A percentile compares a stretch with the other conserved stretches of the same genome.
Evolutionary conservation across 2,797 vertebrate species (phyloP).

Genomic region (Myotis planiceps): DNA sequence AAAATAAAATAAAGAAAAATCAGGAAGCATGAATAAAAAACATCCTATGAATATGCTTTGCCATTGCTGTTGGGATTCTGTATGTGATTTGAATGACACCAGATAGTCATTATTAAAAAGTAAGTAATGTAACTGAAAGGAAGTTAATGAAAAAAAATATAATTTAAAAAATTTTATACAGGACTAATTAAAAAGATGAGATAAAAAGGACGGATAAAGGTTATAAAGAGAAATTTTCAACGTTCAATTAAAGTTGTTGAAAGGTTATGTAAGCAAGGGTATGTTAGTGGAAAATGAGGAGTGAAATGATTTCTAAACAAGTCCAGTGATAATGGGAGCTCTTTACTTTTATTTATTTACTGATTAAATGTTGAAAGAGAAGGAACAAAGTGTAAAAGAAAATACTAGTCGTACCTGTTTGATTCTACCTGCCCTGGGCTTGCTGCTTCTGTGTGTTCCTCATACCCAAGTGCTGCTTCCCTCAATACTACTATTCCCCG

Average conservation of each 20-base stretch:
- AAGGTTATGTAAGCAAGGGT: not conserved
- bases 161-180: not conserved
- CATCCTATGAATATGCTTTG: not conserved
- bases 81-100: not conserved
- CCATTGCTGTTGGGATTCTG: not conserved
- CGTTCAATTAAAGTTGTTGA: not conserved
- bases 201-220: not conserved
- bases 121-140: not conserved
- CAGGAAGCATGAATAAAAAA: not conserved
- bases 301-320: not conserved
- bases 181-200: not conserved
- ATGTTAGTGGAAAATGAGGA: not conserved
- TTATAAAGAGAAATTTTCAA: not conserved
- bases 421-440: not conserved
- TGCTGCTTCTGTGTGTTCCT: not conserved
- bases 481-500: not conserved
- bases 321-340: not conserved
- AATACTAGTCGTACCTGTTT: not conserved
- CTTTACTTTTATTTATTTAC: not conserved
- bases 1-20: not conserved
- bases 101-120: not conserved
- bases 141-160: not conserved
- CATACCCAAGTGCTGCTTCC: not conserved
- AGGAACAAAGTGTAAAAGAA: not conserved
- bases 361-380: not conserved